These are phyloP conservation scores for Corythaixoides concolor DNA, from an alignment of 2,113 vertebrate species.

Conservation along the genomic window DNA sequence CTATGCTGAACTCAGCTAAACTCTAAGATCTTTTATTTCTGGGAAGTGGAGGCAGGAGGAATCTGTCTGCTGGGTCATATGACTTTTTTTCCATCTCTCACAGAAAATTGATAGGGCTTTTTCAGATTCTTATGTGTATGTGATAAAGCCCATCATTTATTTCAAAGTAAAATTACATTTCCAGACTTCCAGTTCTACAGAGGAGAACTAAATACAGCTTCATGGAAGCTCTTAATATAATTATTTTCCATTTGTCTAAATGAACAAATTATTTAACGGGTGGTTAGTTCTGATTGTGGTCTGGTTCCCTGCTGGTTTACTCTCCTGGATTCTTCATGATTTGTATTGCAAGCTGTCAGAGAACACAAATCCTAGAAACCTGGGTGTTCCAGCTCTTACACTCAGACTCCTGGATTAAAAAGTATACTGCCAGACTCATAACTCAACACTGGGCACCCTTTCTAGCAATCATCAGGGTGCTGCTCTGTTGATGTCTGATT, in stretches of 20 bases:
- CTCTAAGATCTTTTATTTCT: not conserved
- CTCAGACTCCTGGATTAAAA: not conserved
- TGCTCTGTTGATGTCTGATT: not conserved
- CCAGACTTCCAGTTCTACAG: not conserved
- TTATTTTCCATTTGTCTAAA: slow-evolving; percentile 17
- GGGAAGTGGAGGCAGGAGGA: not conserved
- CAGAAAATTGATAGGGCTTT: not conserved
- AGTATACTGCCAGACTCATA: fast-evolving
- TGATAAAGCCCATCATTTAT: not conserved
- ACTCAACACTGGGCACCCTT: not conserved
- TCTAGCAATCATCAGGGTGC: not conserved
- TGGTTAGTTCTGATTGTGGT: not conserved
- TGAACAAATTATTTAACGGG: not conserved
- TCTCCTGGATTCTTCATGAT: not conserved
- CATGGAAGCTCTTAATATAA: not conserved
- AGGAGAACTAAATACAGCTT: not conserved
- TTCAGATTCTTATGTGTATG: not conserved
- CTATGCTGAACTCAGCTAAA: not conserved
- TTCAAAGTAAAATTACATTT: not conserved
- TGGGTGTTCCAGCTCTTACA: not conserved
- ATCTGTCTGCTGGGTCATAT: not conserved
- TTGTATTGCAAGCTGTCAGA: not conserved
- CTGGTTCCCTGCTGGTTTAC: not conserved
- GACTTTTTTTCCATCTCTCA: not conserved
- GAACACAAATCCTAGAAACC: not conserved